Evolutionary conservation across 2,113 vertebrate species (phyloP).

Genomic region (Calypte anna): DNA sequence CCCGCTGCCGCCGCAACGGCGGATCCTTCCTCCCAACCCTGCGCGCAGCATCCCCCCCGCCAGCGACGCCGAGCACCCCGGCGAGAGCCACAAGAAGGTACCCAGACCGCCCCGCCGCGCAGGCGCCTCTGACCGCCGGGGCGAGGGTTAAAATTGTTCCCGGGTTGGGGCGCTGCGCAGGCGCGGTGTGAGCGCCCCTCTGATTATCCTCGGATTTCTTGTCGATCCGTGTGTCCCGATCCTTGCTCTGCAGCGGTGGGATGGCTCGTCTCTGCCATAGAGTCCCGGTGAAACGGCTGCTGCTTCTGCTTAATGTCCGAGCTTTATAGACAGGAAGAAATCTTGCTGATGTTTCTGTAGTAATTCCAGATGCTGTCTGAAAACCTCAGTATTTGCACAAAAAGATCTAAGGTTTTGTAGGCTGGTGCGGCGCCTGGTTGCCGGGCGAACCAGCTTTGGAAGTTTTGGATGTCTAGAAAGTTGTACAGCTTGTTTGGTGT

Average conservation of each 20-base stretch:
- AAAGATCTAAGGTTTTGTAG: not conserved
- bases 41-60: slow-evolving; percentile 11
- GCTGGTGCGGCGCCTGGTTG: rapidly evolving
- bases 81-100: not conserved
- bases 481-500: not conserved
- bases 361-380: no score
- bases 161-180: not conserved
- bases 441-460: not conserved
- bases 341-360: rapidly evolving
- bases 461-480: not conserved
- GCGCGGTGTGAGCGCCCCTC: not conserved
- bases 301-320: rapidly evolving
- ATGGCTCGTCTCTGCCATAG: rapidly evolving
- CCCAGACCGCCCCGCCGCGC: rapidly evolving
- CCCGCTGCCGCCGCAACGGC: not conserved
- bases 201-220: no score
- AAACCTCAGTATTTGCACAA: not conserved
- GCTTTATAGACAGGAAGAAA: no score
- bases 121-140: rapidly evolving
- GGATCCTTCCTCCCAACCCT: not conserved
- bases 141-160: not conserved
- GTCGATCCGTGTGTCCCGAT: no score
- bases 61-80: not conserved
- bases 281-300: no score
- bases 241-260: rapidly evolving